Base-by-base conservation (phyloP, 2,113 vertebrate species). In the Caranx ignobilis region DNA sequence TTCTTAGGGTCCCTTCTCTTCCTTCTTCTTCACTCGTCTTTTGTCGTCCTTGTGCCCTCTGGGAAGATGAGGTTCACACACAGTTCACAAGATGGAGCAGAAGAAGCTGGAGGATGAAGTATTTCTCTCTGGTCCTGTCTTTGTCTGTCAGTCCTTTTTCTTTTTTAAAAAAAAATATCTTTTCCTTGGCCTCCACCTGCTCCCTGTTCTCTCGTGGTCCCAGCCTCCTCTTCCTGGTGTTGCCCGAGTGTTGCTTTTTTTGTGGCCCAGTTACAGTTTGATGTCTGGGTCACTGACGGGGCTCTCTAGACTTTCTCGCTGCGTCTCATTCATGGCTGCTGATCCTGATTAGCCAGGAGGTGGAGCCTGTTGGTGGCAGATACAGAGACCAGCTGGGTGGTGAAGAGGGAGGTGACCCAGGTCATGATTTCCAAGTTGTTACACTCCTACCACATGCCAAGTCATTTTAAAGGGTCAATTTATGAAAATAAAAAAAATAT, bases 301-400 rank as follows among this genome's bases (percentile, higher is more conserved):
- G 41, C 68, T 87, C 71, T 80, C 34, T 11, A 64, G 76, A 70
- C 55, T 86, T 77, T 77, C 83, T 78, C 4, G 41, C 84, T 62
- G 81, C 0, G 65, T 63, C 85, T 93, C 92, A 91, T 93, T 93
- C 94, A 91, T 87, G 75, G 87, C 79, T 77, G 71, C 92, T 93
- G 93, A 95, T 94, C 94, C 94, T 85, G 89, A 94, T 95, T 93
- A 95, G 81, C 83, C 45, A 66, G 47, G 83, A 79, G 93, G 94
- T 59, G 94, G 95, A 94, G 90, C 89, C 77, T 86, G 88, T 74
- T 34, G 86, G 86, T 65, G 80, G 78, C 75, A 72, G 61, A 77
- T 71, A 70, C 68, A 80, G 67, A 77, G 79, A 60, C 74, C 75
- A 86, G 87, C 77, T 59, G 83, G 73, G 82, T 63, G 75, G 82